Conservation (phyloP, 2,797 vertebrate species). For the Aeoliscus strigatus region DNA sequence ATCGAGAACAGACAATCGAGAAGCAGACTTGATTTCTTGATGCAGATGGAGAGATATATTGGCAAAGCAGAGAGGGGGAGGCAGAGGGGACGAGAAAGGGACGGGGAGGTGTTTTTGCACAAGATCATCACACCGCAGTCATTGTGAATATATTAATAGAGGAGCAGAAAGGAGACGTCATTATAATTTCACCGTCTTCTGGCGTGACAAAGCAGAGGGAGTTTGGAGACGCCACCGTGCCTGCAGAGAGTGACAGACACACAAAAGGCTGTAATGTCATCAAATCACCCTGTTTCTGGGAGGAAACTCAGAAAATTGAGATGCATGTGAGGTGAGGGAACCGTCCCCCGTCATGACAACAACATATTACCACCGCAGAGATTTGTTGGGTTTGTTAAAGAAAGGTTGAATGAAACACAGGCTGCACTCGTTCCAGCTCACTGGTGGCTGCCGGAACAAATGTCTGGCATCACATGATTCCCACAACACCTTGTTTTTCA, state of each 20-base stretch:
- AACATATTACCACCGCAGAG: constrained; percentile 31
- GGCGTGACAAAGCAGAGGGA: constrained; percentile 43
- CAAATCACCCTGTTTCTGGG: constrained; percentile 30
- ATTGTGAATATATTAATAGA: constrained; percentile 40
- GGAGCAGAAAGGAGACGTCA: constrained; percentile 35
- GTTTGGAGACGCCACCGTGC: constrained; percentile 22
- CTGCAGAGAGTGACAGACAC: constrained; percentile 42
- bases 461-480: no score
- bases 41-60: constrained; percentile 50
- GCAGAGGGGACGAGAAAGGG: constrained; percentile 3
- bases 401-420: constrained; percentile 1
- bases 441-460: no score
- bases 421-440: neutral
- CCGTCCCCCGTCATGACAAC: constrained; percentile 25
- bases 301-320: constrained; percentile 27
- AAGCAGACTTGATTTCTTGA: constrained; percentile 39
- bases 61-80: constrained; percentile 16
- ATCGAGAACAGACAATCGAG: constrained; percentile 35
- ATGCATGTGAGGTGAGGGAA: constrained; percentile 14
- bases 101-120: constrained; percentile 20
- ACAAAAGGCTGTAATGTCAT: constrained; percentile 59
- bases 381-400: constrained; percentile 11
- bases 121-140: constrained; percentile 28
- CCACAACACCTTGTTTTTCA: no score
- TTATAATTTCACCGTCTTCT: constrained; percentile 33